phyloP scores from a whole-genome alignment of 2,888 invertebrate genomes.

The Drosophila subsilvestris region DNA sequence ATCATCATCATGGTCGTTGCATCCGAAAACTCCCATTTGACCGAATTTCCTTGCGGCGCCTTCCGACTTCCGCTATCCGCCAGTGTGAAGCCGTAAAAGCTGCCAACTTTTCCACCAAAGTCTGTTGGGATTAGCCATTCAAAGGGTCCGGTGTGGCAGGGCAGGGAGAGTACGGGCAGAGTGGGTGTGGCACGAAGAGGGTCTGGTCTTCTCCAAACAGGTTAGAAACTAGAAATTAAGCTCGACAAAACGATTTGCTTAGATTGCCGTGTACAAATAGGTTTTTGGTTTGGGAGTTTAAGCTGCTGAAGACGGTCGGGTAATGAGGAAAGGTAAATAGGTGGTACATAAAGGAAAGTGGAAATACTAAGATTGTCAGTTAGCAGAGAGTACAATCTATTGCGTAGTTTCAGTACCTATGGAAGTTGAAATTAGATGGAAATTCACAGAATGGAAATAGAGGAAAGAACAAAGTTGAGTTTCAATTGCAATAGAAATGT shows the following conservation, averaged over 20 bases:
- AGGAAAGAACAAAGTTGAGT: not conserved
- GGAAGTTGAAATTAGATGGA: too few species aligned
- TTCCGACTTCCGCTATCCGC: constrained; percentile 7
- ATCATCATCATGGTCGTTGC: not conserved
- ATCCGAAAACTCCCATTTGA: constrained; percentile 52
- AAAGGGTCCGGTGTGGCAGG: constrained; percentile 1
- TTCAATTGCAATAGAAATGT: not conserved
- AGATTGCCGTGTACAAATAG: constrained; percentile 42
- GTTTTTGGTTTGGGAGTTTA: constrained; percentile 9
- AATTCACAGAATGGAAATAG: not conserved
- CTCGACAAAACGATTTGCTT: constrained; percentile 47
- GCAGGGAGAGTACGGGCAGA: not conserved
- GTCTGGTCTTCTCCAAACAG: constrained; percentile 3
- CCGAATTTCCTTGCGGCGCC: constrained; percentile 61
- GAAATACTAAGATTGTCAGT: not conserved
- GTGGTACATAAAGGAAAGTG: not conserved
- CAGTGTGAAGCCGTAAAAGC: constrained; percentile 51
- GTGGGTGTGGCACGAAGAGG: too few species aligned
- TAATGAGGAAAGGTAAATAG: constrained; percentile 10
- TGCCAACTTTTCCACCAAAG: constrained; percentile 67
- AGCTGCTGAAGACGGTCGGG: not conserved
- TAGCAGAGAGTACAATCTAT: not conserved
- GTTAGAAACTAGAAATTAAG: constrained; percentile 43
- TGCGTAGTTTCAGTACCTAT: not conserved
- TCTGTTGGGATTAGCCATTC: constrained; percentile 38